Conservation (phyloP, 1,140 invertebrate species). For the Bombus sibiricus region DNA sequence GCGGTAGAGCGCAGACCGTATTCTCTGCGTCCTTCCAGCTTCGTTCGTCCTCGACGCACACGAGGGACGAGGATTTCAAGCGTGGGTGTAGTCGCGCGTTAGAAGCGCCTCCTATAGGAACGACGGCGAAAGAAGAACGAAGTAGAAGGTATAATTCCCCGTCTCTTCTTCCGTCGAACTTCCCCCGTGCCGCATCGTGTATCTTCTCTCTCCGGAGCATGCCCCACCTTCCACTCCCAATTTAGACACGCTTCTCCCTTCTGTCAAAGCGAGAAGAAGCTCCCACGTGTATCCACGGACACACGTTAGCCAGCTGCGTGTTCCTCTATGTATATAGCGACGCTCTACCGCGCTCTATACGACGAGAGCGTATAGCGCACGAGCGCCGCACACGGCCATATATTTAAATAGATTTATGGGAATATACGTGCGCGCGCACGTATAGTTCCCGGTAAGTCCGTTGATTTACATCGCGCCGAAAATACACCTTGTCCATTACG, state of each 20-base stretch:
- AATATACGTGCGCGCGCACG: slow-evolving; percentile 22
- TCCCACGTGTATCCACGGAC: slow-evolving; percentile 47
- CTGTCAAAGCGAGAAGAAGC: slow-evolving; percentile 54
- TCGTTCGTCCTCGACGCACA: not conserved
- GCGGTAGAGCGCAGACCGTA: not conserved
- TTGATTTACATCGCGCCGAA: slow-evolving; percentile 51
- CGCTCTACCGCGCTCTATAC: not conserved
- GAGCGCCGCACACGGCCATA: not conserved
- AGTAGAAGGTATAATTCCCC: slow-evolving; percentile 70
- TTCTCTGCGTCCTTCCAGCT: not conserved
- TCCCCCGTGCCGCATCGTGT: slow-evolving; percentile 71
- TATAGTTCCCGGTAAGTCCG: slow-evolving; percentile 4
- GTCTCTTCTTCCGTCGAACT: slow-evolving; percentile 66
- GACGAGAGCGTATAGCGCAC: not conserved
- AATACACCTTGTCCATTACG: slow-evolving; percentile 52
- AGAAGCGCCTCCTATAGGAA: slow-evolving; percentile 24
- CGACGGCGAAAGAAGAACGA: slow-evolving; percentile 62
- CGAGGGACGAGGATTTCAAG: not conserved
- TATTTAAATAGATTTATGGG: slow-evolving; percentile 50
- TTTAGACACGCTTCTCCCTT: slow-evolving; percentile 74
- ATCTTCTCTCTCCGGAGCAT: slow-evolving; percentile 61
- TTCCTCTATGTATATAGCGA: not conserved
- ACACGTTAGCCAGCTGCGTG: not conserved
- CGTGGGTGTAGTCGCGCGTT: slow-evolving; percentile 37
- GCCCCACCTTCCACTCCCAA: slow-evolving; percentile 73